Conservation (phyloP, 2,113 vertebrate species). For the Mesembrinibis cayennensis region DNA sequence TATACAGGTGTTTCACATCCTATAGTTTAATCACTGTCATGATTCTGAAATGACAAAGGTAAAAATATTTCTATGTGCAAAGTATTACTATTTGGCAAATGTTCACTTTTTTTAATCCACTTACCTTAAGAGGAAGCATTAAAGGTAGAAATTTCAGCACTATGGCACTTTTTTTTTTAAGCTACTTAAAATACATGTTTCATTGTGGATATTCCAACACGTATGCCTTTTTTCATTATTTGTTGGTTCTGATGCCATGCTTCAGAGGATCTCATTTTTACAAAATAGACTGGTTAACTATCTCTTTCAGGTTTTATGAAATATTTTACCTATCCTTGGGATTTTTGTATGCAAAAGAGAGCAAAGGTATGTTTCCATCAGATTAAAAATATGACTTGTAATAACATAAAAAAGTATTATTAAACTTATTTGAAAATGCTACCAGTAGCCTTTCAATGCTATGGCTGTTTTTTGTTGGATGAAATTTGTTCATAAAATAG, state of each 20-base stretch:
- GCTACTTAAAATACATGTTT: not conserved
- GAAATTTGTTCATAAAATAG: not conserved
- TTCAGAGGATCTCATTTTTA: not conserved
- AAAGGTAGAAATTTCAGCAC: not conserved
- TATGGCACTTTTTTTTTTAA: not conserved
- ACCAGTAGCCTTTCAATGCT: not conserved
- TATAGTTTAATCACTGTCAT: not conserved
- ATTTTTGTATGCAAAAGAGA: not conserved
- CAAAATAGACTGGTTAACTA: not conserved
- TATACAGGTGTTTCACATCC: not conserved
- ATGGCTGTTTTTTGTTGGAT: not conserved
- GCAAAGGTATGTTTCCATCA: not conserved
- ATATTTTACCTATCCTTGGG: not conserved
- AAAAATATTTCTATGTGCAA: not conserved
- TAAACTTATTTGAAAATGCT: not conserved
- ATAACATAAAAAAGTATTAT: not conserved
- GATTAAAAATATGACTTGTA: not conserved
- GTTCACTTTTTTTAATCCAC: not conserved
- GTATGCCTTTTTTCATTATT: not conserved
- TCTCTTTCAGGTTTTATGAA: not conserved
- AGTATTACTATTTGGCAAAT: not conserved
- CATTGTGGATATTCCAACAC: not conserved
- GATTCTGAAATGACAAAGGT: not conserved
- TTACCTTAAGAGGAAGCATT: not conserved
- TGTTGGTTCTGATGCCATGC: not conserved